Evolutionary conservation across 1,140 invertebrate genomes (phyloP), one percentile per base, ranked within the genome.

Genomic region (Cherax destructor): DNA sequence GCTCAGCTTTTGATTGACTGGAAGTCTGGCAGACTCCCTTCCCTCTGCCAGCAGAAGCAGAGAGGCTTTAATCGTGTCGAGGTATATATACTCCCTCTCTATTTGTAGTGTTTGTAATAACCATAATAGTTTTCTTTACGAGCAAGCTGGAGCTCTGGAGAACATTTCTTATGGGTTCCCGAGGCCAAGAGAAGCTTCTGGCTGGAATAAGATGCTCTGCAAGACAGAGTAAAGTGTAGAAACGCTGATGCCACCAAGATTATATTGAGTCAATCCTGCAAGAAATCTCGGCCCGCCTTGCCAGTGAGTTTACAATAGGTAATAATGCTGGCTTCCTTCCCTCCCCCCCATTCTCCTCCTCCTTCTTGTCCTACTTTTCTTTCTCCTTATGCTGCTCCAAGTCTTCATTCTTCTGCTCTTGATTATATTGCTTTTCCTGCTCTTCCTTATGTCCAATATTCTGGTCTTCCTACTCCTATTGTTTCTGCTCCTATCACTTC

Each of bases 1-100:
- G 65, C 18, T 65, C 50, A n/a, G 59, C 7, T 49, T 88, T 80
- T 88, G 86, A 88, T 88, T 79, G 86, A 88, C 78, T 88, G 47
- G 59, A 72, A 72, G 78, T 41, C 24, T 61, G 49, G 49, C 16
- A 50, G 30, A 2, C 10, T n/a, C 9, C 21, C 41, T n/a, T 24
- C 16, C 18, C 77, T 80, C 77, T 41, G 56, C 24, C 69, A 9
- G 47, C 83, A 13, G 69, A 5, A 18, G 65, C 69, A n/a, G 41
- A n/a, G 41, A 65, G 61, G 61, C 9, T 56, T 56, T 56, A 56
- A 9, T 56, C 52, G 52, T 56, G 52, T 56, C 52, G 52, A 56
- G 24, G 10, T 50, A 74, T 69, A 18, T 59, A 47, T n/a, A 0
- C 47, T 10, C 83, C 74, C 24, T 24, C 52, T 69, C 21, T 56